Base-by-base conservation (phyloP, 2,797 vertebrate species). In the Heterohyrax brucei region DNA sequence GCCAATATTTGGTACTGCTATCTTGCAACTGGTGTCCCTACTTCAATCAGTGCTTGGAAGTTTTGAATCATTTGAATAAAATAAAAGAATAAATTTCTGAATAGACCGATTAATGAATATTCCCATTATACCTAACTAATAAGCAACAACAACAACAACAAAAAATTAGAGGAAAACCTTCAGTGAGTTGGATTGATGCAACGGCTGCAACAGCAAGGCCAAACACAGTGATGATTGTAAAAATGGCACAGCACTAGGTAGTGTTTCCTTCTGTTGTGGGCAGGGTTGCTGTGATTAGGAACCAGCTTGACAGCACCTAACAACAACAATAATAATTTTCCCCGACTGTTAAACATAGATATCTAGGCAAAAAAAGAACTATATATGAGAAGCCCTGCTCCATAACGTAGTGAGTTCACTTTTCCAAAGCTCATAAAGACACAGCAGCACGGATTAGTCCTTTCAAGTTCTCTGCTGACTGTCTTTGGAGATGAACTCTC, bases 381-480 rank as follows among this genome's bases (percentile, higher is more conserved):
- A 21, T 39, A 68, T 24, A 21, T 18, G 87, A 53, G 73, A 94
- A 89, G 56, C 48, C 56, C 28, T 59, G 53, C 3, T 61, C 14
- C 73, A 24, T 46, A 30, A 77, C 89, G 84, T 24, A 24, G 7
- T 44, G 56, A 16, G 10, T 22, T 94, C 91, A 48, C 9, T 91
- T 75, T 96, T 91, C 81, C 72, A 78, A 93, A 84, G 28, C 33
- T 95, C 81, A 39, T 83, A 78, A 68, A 86, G 72, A 86, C 66
- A 46, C 13, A 22, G 48, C 44, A 56, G 39, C 82, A 87, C 7
- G 39, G 24, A 86, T 1, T n/a, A 22, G 24, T 76, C 61, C 44
- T 92, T 89, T 89, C 13, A 83, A n/a, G 22, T 68, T 75, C 77
- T 78, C 89, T 93, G 56, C 68, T 84, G 91, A 85, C 78, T 59